Evolutionary conservation across 1,140 invertebrate species (phyloP).

Genomic region (Goniozus legneri): DNA sequence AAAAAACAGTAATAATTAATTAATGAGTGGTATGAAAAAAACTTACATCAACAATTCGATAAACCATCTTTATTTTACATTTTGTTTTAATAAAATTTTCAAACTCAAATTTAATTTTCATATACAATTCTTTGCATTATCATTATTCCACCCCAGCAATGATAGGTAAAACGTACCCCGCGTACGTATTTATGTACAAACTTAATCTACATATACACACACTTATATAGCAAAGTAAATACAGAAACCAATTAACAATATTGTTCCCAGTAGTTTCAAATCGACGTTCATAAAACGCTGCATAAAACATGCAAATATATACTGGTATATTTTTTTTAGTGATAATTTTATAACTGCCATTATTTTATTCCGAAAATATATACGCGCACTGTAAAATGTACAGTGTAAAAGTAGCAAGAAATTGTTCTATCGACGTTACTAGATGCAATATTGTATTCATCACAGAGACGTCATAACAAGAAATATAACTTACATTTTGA

Average conservation of each 20-base stretch:
- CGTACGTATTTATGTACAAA: conserved; percentile 16
- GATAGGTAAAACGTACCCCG: conserved; percentile 7
- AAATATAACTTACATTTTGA: conserved; percentile 1
- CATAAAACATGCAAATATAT: too few species aligned
- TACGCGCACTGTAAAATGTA: not conserved
- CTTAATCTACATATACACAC: conserved; percentile 11
- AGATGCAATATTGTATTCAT: conserved; percentile 4
- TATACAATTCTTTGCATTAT: conserved; percentile 20
- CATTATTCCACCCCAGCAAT: conserved; percentile 5
- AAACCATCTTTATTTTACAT: conserved; percentile 28
- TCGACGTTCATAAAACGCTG: too few species aligned
- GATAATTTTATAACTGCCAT: not conserved
- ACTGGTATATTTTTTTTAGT: too few species aligned
- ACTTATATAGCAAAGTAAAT: conserved; percentile 5
- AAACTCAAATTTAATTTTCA: conserved; percentile 27
- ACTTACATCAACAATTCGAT: not conserved
- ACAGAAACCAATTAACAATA: conserved; percentile 11
- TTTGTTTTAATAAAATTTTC: conserved; percentile 24
- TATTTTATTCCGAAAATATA: not conserved
- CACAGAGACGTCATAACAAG: conserved; percentile 4
- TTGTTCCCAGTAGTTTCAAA: conserved; percentile 15
- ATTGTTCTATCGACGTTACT: not conserved
- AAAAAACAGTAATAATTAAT: too few species aligned
- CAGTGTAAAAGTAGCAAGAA: not conserved
- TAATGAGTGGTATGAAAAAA: too few species aligned